Conservation (phyloP, 2,113 vertebrate genomes). For the Ceyx cyanopectus region DNA sequence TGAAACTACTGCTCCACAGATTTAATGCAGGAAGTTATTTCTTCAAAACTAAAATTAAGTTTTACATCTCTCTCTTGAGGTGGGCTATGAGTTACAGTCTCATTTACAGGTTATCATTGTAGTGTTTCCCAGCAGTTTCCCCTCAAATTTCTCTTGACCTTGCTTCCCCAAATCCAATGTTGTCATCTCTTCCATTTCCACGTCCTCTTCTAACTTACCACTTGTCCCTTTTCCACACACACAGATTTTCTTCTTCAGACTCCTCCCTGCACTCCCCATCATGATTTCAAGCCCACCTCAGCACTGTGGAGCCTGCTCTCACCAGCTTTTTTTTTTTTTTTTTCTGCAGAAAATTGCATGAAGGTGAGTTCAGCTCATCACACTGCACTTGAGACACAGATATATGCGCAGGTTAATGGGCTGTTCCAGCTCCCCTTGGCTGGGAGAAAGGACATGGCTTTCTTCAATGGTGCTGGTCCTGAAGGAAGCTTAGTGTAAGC, state of each 20-base stretch:
- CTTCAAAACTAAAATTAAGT: not conserved
- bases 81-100: not conserved
- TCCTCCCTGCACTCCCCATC: not conserved
- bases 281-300: not conserved
- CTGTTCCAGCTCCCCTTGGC: not conserved
- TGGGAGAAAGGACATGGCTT: not conserved
- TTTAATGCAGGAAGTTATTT: not conserved
- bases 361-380: not conserved
- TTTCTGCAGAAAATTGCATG: not conserved
- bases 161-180: not conserved
- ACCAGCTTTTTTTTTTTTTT: not conserved
- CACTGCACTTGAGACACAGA: rapidly evolving
- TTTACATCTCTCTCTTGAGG: not conserved
- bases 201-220: not conserved
- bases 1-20: not conserved
- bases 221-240: not conserved
- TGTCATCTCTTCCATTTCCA: not conserved
- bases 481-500: not conserved
- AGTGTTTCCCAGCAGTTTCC: not conserved
- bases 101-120: not conserved
- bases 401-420: not conserved
- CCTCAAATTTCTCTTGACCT: not conserved
- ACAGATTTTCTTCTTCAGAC: not conserved
- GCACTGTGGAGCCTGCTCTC: not conserved
- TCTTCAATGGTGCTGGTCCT: not conserved